Conservation (phyloP, 23 tunicate species). For the Botrylloides violaceus region DNA sequence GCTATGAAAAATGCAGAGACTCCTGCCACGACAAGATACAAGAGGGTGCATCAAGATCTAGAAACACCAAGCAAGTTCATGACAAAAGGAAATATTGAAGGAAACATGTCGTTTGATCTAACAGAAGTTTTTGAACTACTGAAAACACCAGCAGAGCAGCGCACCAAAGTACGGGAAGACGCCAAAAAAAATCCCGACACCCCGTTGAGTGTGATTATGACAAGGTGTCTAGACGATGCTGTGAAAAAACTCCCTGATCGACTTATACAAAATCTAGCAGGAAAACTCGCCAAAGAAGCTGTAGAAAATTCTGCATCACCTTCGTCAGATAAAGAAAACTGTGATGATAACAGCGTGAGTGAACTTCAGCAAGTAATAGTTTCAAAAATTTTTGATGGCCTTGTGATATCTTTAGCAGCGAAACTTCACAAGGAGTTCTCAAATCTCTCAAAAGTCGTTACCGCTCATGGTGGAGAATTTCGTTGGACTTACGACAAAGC, state of each 20-base stretch:
- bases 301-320: not conserved
- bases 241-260: constrained; percentile 30
- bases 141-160: constrained; percentile 51
- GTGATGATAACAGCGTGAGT: not conserved
- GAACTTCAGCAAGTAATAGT: not conserved
- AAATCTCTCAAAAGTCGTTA: constrained; percentile 21
- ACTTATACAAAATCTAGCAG: constrained; percentile 24
- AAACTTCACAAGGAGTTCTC: constrained; percentile 18
- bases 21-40: constrained; percentile 5
- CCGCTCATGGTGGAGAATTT: constrained; percentile 58
- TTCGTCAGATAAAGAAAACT: not conserved
- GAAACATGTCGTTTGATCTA: constrained; percentile 51
- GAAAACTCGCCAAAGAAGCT: not conserved
- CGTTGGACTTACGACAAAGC: constrained; percentile 62
- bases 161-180: constrained; percentile 26
- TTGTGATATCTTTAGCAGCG: constrained; percentile 5
- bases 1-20: constrained; percentile 16
- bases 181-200: constrained; percentile 30
- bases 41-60: constrained; percentile 16
- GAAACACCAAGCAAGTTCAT: constrained; percentile 66
- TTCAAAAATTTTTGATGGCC: constrained; percentile 6
- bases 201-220: constrained; percentile 54
- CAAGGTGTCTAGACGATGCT: constrained; percentile 38
- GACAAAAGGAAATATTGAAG: constrained; percentile 12
- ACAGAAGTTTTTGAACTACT: constrained; percentile 59